Conservation (phyloP, 2,797 vertebrate genomes). For the Sebastes reedi region DNA sequence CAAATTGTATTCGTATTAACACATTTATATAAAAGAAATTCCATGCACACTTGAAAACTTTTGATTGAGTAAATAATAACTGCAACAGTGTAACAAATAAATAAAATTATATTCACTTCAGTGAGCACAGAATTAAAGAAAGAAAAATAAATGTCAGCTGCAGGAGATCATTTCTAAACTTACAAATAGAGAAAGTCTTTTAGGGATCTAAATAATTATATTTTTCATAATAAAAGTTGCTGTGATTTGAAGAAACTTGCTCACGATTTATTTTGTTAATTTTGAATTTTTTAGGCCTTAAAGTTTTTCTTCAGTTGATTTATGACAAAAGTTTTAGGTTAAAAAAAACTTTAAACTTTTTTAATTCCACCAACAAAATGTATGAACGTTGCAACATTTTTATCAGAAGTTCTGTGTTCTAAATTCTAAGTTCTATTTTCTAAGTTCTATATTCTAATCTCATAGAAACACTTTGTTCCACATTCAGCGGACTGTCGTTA, state of each 20-base stretch:
- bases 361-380: not conserved
- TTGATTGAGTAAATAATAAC: not conserved
- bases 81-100: not conserved
- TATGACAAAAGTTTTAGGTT: not conserved
- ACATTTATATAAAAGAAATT: not conserved
- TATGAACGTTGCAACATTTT: not conserved
- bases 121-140: not conserved
- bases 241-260: not conserved
- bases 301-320: not conserved
- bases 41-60: not conserved
- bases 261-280: not conserved
- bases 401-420: not conserved
- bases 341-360: not conserved
- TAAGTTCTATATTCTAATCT: not conserved
- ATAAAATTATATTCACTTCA: not conserved
- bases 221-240: not conserved
- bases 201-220: not conserved
- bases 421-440: no score
- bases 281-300: not conserved
- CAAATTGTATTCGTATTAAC: not conserved
- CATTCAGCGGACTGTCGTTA: not conserved
- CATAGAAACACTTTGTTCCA: not conserved
- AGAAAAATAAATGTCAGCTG: not conserved
- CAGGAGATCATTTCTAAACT: no score
- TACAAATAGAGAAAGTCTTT: not conserved